Conservation (phyloP, 1,140 invertebrate genomes). For the Rhynchophorus ferrugineus region DNA sequence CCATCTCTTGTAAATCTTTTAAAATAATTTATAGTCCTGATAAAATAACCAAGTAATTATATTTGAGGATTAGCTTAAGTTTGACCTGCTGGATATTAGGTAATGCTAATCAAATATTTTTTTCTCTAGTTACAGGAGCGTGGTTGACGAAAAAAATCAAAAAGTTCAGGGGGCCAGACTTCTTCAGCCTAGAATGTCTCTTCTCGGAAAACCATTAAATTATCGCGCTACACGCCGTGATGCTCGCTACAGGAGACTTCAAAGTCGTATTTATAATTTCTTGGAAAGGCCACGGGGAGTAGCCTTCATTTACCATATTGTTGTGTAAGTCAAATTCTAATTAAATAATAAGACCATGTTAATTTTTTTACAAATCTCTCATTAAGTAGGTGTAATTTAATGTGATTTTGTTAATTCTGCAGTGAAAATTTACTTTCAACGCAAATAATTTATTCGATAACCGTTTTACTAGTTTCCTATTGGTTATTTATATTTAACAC, state of each 20-base stretch:
- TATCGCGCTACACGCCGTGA: conserved; percentile 79
- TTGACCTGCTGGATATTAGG: too few relatives aligned
- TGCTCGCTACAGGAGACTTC: conserved; percentile 78
- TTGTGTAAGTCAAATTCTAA: conserved; percentile 77
- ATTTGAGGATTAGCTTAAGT: too few relatives aligned
- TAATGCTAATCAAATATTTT: too few relatives aligned
- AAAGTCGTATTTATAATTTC: conserved; percentile 89
- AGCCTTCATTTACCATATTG: conserved; percentile 82
- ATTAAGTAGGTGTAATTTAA: too few relatives aligned
- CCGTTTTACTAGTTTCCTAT: too few relatives aligned
- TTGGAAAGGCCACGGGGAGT: conserved; percentile 82
- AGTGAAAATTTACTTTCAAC: too few relatives aligned
- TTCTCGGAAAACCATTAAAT: conserved; percentile 83
- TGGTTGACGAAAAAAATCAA: conserved; percentile 28
- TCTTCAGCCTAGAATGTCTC: conserved; percentile 75
- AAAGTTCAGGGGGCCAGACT: conserved; percentile 48
- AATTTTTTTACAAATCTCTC: background rate
- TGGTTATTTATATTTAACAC: too few relatives aligned
- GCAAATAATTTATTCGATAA: too few relatives aligned
- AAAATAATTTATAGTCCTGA: too few relatives aligned
- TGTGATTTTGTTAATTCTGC: too few relatives aligned
- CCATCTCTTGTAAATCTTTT: too few relatives aligned
- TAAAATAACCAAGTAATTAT: too few relatives aligned
- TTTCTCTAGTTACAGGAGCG: conserved; percentile 21
- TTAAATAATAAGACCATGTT: background rate